Evolutionary conservation across 1,140 invertebrate species (phyloP), one percentile per base, ranked within the genome.

Genomic region (Heliconius hermathena): DNA sequence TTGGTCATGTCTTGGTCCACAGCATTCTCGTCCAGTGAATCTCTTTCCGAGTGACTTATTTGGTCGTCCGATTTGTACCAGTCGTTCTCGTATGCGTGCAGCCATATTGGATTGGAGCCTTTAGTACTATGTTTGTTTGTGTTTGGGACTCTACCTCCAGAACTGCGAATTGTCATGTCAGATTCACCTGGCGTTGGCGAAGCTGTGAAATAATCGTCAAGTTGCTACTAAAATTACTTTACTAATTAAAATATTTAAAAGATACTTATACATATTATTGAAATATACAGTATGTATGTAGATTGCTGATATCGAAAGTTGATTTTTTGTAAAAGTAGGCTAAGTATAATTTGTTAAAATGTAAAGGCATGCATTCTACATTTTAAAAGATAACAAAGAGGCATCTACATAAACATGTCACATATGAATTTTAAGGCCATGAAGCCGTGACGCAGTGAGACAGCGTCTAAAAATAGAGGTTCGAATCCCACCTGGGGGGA

Each of bases 31-130:
- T 99, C 98, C 52, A 98, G 93, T 0, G 98, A 98, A 92, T 98
- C 98, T 36, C 97, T 96, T 78, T 98, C 97, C 0, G 97, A 98
- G 78, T 95, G 91, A 76, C 92, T 94, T 33, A 92, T 79, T 93
- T 95, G 97, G 26, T 97, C 97, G 80, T 97, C 97, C 79, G 96
- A 97, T 94, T 99, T 99, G 89, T 98, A 98, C 98, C 98, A 99
- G 89, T 98, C 98, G 91, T 99, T 99, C 93, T 98, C 98, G 88
- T 98, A 99, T 9, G 98, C 97, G 86, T 98, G 97, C 92, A 99
- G 96, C 98, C 98, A 99, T 84, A 99, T 99, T 0, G 98, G 98
- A 95, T 99, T 99, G 11, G 98, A 98, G 49, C 98, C 98, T 93
- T 99, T 98, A 8, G 97, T 96, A 85, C 98, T 98, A 90, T 99